Base-by-base conservation (phyloP, 2,797 vertebrate genomes). In the Muraenolepis orangiensis region DNA sequence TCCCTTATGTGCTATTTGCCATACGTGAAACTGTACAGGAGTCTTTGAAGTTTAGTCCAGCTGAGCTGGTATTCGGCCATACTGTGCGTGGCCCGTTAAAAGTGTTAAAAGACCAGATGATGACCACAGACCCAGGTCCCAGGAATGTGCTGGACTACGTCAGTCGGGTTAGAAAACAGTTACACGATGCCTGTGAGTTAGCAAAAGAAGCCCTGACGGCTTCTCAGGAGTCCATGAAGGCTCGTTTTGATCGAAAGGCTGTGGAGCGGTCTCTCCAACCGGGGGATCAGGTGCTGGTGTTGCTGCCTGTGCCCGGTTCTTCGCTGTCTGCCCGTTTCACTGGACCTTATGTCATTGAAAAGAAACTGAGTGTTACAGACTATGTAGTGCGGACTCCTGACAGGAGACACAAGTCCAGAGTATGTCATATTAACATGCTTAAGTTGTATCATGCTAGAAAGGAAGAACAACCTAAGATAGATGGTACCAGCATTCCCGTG, bases 341-440 rank as follows among this genome's bases (percentile, higher is more conserved):
- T 7, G 69, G 73, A n/a, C 73, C 69, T 0, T 73, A 77, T 30
- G 16, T 31, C 4, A 66, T 78, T 2, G 14, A 28, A 0, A 69
- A 38, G 8, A 75, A 72, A 20, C 1, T 69, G 8, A 61, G 34
- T 67, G 69, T 71, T 6, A 42, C 30, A 10, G 29, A 71, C 28
- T 78, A 51, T 31, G 69, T 70, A 1, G 72, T 74, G 8, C 3
- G 2, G 12, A 78, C 70, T 12, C 77, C 77, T 38, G 70, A 75
- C 12, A 16, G 68, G 3, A 42, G n/a, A 14, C 11, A 36, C 0
- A 14, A 70, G 7, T 4, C 18, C 5, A 3, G 31, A 18, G 34
- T 74, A 0, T 74, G 72, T 20, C 51, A 78, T 13, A 23, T 74
- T 4, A 74, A 74, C 18, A 67, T 74, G 69, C 4, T 78, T 12